A percentile compares a stretch with the other conserved stretches of the same genome.
Evolutionary conservation across 2,113 vertebrate species (phyloP).

Genomic region (Nibea coibor): DNA sequence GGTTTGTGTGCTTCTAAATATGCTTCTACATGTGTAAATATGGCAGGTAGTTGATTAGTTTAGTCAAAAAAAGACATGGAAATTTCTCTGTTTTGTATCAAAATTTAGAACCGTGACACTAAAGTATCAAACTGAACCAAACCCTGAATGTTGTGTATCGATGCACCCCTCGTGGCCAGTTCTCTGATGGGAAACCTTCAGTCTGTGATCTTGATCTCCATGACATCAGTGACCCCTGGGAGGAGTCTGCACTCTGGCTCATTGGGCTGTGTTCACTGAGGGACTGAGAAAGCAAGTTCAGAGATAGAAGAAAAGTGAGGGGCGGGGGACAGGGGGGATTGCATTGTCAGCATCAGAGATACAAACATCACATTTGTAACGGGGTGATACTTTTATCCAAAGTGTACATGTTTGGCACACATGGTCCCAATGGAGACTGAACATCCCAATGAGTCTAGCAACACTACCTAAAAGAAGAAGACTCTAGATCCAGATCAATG

Average conservation of each 20-base stretch:
- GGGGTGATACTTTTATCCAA: conserved; percentile 3
- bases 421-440: neutral
- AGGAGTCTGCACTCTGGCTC: conserved; percentile 47
- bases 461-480: neutral
- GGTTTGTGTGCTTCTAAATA: too few relatives aligned
- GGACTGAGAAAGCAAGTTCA: conserved; percentile 23
- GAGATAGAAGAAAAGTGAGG: conserved; percentile 4
- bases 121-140: too few relatives aligned
- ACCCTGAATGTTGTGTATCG: too few relatives aligned
- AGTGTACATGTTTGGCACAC: neutral
- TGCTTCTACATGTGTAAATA: too few relatives aligned
- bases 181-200: conserved; percentile 20
- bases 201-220: conserved; percentile 28
- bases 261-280: conserved; percentile 30
- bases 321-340: too few relatives aligned
- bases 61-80: too few relatives aligned
- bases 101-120: too few relatives aligned
- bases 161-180: neutral
- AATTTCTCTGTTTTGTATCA: too few relatives aligned
- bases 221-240: conserved; percentile 12
- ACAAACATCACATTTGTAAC: neutral
- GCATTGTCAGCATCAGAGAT: neutral
- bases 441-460: neutral
- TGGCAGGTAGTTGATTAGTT: too few relatives aligned
- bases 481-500: neutral